phyloP scores from a whole-genome alignment of 2,888 invertebrate genomes.

The Plutella xylostella region DNA sequence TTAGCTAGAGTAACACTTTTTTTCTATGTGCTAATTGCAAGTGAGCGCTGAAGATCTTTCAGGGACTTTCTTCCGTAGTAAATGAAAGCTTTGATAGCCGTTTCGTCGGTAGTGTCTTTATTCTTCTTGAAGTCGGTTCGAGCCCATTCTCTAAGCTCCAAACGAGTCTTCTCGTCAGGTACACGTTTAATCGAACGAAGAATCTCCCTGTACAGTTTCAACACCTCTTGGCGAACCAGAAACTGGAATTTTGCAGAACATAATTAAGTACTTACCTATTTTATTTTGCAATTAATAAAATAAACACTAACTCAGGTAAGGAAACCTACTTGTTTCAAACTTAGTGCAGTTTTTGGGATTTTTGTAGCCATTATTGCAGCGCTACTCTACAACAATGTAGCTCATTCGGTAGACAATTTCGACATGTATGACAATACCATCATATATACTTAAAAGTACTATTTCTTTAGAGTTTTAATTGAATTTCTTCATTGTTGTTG shows the following conservation, averaged over 20 bases:
- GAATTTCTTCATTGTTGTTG: too few relatives aligned
- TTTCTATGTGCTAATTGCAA: conserved; percentile 69
- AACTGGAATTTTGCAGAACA: conserved; percentile 75
- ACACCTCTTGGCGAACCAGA: conserved; percentile 81
- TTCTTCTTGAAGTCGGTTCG: conserved; percentile 79
- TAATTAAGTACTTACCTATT: too few relatives aligned
- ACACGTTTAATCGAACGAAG: conserved; percentile 76
- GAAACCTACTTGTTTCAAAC: conserved; percentile 70
- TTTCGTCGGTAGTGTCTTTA: conserved; percentile 77
- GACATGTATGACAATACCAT: too few relatives aligned
- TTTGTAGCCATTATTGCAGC: conserved; percentile 44
- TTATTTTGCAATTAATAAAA: too few relatives aligned
- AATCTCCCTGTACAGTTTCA: conserved; percentile 80
- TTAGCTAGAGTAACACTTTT: too few relatives aligned
- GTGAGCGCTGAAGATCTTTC: conserved; percentile 74
- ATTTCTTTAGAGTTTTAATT: too few relatives aligned
- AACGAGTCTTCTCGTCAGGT: conserved; percentile 71
- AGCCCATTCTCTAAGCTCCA: conserved; percentile 79
- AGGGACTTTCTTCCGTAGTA: conserved; percentile 77
- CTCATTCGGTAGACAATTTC: too few relatives aligned
- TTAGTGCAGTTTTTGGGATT: conserved; percentile 59
- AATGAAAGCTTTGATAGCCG: conserved; percentile 77
- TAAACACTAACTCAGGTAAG: too few relatives aligned
- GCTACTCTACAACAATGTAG: too few relatives aligned
- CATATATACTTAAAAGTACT: too few relatives aligned